A percentile compares a stretch with the other conserved stretches of the same genome.
Conservation (phyloP, 1,140 invertebrate genomes). For the Ceratoteleas bidentatus region DNA sequence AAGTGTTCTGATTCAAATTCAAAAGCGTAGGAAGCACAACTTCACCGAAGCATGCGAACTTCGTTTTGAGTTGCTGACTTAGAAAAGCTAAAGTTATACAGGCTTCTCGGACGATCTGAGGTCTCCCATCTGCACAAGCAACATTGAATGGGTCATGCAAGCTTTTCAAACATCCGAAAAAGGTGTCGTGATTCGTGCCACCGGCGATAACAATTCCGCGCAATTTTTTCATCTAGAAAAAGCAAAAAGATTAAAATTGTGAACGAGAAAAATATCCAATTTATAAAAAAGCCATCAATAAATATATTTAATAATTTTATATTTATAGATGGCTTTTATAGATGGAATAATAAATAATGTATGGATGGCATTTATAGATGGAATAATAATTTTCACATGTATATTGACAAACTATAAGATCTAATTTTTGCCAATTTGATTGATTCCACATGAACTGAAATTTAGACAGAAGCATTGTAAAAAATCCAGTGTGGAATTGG, state of each 20-base stretch:
- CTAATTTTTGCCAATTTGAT: no score
- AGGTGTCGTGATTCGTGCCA: conserved; percentile 90
- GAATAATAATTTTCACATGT: no score
- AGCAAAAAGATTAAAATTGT: conserved; percentile 3
- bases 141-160: conserved; percentile 91
- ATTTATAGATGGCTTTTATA: no score
- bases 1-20: conserved; percentile 96
- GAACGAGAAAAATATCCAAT: no score
- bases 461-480: no score
- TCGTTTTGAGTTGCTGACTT: conserved; percentile 90
- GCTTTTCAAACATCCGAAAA: conserved; percentile 88
- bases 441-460: no score
- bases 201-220: conserved; percentile 91
- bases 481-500: no score
- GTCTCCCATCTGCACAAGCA: conserved; percentile 94
- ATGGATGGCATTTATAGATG: no score
- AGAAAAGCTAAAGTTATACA: conserved; percentile 97
- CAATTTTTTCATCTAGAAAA: conserved; percentile 89
- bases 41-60: conserved; percentile 93
- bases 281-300: no score
- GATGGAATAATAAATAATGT: no score
- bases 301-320: no score
- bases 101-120: conserved; percentile 95
- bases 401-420: no score
- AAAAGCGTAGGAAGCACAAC: conserved; percentile 91